Base-by-base conservation (phyloP, 2,797 vertebrate species). In the Poeciliopsis infans region DNA sequence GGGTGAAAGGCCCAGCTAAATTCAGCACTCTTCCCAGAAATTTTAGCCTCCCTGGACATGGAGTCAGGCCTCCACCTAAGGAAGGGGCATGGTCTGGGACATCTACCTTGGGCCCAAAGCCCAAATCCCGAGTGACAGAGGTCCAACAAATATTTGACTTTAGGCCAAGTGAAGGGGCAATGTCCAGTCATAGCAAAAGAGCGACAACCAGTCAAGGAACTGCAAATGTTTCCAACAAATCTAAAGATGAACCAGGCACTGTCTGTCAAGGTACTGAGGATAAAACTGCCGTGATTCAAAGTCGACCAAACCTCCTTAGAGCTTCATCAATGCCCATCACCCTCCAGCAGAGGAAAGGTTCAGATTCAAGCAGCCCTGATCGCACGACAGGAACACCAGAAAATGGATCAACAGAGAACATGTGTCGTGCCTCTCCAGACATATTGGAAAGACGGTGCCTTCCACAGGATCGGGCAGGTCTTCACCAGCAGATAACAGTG, bases 21-120 rank as follows among this genome's bases (percentile, higher is more conserved):
- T 99, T 98, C 86, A 99, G 97, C 92, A 99, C 98, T 73, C 91
- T 99, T 84, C 98, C 98, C 28, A 95, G 98, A 23, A 99, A 99
- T 87, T 99, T 99, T 90, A 98, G 98, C 90, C 96, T 99, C 47
- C 98, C 97, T 0, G 97, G 97, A 72, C 96, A 96, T 3, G 94
- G 95, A 43, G 93, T 94, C 61, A 95, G 94, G 1, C 93, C 92
- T 46, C 71, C 85, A 25, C 93, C 93, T 18, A 96, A 93, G 87
- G 96, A 96, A 79, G 96, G 91, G 89, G 96, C 94, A 81, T 97
- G 97, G 97, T 94, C 95, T 13, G 95, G 97, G 0, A 95, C 95
- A 0, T 93, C 93, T 77, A 97, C 96, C 75, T 91, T 96, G 66
- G 93, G 95, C 0, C 95, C 95, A 5, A 95, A 95, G 47, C 97